phyloP scores from a whole-genome alignment of 2,797 vertebrate genomes.

The Perodicticus potto region DNA sequence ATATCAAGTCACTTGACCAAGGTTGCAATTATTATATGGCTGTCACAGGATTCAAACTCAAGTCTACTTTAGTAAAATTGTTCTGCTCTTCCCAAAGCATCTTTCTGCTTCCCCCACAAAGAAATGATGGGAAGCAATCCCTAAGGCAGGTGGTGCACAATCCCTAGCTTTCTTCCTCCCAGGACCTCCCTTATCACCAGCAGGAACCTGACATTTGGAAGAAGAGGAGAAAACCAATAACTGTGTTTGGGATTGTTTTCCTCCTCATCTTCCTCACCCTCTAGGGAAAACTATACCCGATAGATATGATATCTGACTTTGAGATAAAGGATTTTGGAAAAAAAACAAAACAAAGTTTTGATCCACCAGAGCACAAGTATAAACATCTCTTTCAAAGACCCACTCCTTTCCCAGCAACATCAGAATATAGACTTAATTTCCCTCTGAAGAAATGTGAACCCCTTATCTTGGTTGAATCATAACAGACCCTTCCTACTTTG shows the following conservation, averaged over 20 bases:
- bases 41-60: not conserved
- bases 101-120: not conserved
- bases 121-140: rapidly evolving
- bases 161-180: not conserved
- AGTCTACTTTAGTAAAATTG: rapidly evolving
- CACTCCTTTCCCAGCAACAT: not conserved
- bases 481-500: not conserved
- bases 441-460: not conserved
- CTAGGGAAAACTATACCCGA: not conserved
- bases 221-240: not conserved
- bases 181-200: too few species aligned
- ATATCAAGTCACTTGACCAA: not conserved
- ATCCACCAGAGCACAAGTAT: not conserved
- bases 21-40: too few species aligned
- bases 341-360: not conserved
- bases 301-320: not conserved
- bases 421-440: not conserved
- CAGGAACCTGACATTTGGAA: rapidly evolving
- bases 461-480: not conserved
- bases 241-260: not conserved
- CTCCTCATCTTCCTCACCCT: not conserved
- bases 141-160: not conserved
- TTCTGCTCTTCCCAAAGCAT: not conserved
- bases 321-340: not conserved
- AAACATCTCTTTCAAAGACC: not conserved